phyloP scores from a whole-genome alignment of 2,797 vertebrate genomes.

The Gephyroberyx darwinii region DNA sequence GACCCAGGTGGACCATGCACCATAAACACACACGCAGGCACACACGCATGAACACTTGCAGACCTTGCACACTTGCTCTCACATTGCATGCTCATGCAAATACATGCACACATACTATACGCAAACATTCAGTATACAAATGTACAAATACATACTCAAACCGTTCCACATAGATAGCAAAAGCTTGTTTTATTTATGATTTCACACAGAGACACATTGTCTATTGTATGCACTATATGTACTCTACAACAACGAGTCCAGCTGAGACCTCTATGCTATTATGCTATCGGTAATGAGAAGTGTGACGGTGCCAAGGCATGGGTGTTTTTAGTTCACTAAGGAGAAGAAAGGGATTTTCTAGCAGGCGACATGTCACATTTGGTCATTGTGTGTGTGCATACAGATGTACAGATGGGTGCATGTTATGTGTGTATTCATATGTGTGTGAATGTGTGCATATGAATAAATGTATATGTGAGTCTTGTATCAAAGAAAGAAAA shows the following conservation, averaged over 20 bases:
- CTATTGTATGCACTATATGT: background rate
- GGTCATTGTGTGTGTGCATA: conserved; percentile 22
- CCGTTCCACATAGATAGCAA: conserved; percentile 5
- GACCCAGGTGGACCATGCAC: conserved; percentile 12
- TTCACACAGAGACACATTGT: conserved; percentile 20
- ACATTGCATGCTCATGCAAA: background rate
- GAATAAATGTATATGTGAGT: conserved; percentile 17
- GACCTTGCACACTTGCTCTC: too few species aligned
- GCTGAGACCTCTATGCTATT: too few species aligned
- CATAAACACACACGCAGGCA: background rate
- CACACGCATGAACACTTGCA: background rate
- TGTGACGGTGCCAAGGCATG: conserved; percentile 15
- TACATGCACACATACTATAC: too few species aligned
- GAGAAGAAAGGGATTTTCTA: conserved; percentile 48
- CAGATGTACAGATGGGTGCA: conserved; percentile 16
- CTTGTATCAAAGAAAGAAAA: background rate
- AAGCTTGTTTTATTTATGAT: conserved; percentile 26
- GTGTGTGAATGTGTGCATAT: conserved; percentile 12
- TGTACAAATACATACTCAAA: conserved; percentile 2
- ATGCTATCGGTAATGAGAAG: conserved; percentile 22
- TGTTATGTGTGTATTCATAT: conserved; percentile 26
- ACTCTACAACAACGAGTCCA: conserved; percentile 9
- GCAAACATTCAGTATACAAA: conserved; percentile 14
- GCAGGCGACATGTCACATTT: conserved; percentile 55
- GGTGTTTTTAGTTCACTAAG: conserved; percentile 45